These are phyloP conservation scores for Rapana venosa DNA, from an alignment of 2,888 invertebrate species.

Conservation along the genomic window DNA sequence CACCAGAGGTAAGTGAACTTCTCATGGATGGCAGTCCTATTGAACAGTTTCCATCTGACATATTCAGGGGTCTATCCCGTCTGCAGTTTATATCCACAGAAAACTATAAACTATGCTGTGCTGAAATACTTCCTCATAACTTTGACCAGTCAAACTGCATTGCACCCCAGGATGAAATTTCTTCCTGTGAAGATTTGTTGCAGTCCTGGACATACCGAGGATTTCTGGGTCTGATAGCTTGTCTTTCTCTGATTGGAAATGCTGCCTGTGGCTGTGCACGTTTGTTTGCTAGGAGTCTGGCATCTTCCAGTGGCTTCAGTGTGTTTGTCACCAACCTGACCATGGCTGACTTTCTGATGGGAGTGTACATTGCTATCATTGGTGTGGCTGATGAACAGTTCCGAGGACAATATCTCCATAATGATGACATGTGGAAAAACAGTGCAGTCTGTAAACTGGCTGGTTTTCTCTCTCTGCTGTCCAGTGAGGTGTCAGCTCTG, in stretches of 20 bases:
- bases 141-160: neutral
- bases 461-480: constrained; percentile 19
- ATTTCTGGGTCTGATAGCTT: constrained; percentile 3
- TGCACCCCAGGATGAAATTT: neutral
- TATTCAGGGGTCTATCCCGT: neutral
- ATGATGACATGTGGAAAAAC: constrained; percentile 2
- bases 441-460: neutral
- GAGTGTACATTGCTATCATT: neutral
- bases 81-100: neutral
- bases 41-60: neutral
- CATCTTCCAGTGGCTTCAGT: constrained; percentile 6
- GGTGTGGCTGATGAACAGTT: constrained; percentile 3
- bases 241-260: neutral
- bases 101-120: constrained; percentile 14
- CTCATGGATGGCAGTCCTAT: constrained; percentile 2
- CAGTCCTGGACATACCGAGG: constrained; percentile 14
- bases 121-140: neutral
- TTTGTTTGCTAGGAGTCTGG: neutral
- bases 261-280: neutral
- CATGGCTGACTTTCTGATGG: constrained; percentile 10
- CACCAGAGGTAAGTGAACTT: neutral
- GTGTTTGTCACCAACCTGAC: constrained; percentile 12
- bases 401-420: neutral
- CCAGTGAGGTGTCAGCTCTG: constrained; percentile 7
- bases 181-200: constrained; percentile 11